A percentile compares a stretch with the other conserved stretches of the same genome.
These are phyloP conservation scores for Hoplostethus atlanticus DNA, from an alignment of 2,797 vertebrate genomes.

Conservation along the genomic window DNA sequence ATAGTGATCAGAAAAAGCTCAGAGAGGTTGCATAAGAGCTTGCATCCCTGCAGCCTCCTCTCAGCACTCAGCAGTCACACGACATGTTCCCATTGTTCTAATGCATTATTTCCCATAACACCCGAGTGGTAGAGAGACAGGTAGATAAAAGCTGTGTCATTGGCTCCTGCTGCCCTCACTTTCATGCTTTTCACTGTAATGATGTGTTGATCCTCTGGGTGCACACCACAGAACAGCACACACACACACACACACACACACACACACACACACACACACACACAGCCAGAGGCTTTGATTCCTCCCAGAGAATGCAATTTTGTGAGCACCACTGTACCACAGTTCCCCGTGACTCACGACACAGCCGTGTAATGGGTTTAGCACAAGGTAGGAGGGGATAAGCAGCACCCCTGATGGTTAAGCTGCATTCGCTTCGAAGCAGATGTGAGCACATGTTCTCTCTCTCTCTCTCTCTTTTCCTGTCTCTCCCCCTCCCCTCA, in stretches of 20 bases:
- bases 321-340: conserved; percentile 44
- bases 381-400: conserved; percentile 80
- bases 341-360: conserved; percentile 78
- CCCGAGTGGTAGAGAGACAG: conserved; percentile 29
- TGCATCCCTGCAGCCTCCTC: conserved; percentile 43
- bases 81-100: conserved; percentile 40
- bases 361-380: conserved; percentile 80
- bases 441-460: conserved; percentile 60
- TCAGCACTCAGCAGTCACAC: conserved; percentile 40
- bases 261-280: not conserved
- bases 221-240: conserved; percentile 5
- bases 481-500: not conserved
- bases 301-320: conserved; percentile 17
- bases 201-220: conserved; percentile 31
- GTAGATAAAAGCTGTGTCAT: conserved; percentile 32
- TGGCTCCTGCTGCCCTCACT: conserved; percentile 19
- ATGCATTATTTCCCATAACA: conserved; percentile 10
- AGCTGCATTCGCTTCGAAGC: conserved; percentile 73
- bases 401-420: conserved; percentile 74
- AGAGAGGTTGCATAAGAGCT: conserved; percentile 51
- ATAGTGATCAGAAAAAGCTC: conserved; percentile 33
- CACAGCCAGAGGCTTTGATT: conserved; percentile 8
- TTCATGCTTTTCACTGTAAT: conserved; percentile 21
- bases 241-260: conserved; percentile 9
- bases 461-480: conserved; percentile 15